A percentile compares a stretch with the other conserved stretches of the same genome.
phyloP scores from a whole-genome alignment of 2,888 invertebrate genomes.

The Limnephilus rhombicus region DNA sequence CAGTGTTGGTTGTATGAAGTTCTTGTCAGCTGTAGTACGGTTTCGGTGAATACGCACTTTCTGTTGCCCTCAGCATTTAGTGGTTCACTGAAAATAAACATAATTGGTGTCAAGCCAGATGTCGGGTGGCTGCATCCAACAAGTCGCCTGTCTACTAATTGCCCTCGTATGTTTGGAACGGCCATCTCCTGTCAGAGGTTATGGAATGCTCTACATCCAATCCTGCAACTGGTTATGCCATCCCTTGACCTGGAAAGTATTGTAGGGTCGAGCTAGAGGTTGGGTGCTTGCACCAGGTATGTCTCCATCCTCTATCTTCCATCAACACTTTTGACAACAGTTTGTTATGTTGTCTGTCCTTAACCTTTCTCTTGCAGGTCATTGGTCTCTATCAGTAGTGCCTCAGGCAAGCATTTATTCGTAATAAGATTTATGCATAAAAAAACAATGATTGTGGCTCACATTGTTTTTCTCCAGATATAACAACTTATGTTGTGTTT shows the following conservation, averaged over 20 bases:
- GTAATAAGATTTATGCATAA: slow-evolving; percentile 46
- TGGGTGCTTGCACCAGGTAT: neutral
- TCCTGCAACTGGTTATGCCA: slow-evolving; percentile 52
- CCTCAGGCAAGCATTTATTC: slow-evolving; percentile 49
- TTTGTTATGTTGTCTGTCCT: slow-evolving; percentile 54
- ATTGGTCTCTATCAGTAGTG: slow-evolving; percentile 57
- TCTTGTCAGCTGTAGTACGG: slow-evolving; percentile 76
- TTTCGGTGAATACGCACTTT: slow-evolving; percentile 77
- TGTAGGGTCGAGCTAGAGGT: slow-evolving; percentile 4
- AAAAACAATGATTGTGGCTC: slow-evolving; percentile 28
- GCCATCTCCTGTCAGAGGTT: slow-evolving; percentile 55
- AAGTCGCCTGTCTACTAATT: slow-evolving; percentile 1
- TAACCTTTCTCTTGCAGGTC: slow-evolving; percentile 62
- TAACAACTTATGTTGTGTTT: slow-evolving; percentile 12
- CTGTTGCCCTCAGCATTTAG: slow-evolving; percentile 49
- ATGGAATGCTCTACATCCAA: slow-evolving; percentile 59
- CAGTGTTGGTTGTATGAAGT: slow-evolving; percentile 66
- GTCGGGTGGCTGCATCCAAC: slow-evolving; percentile 3
- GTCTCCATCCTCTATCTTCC: slow-evolving; percentile 11
- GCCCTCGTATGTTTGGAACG: slow-evolving; percentile 22
- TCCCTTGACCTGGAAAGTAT: slow-evolving; percentile 51
- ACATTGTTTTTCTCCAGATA: slow-evolving; percentile 25
- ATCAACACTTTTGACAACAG: slow-evolving; percentile 22
- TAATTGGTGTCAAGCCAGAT: slow-evolving; percentile 20
- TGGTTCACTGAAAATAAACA: slow-evolving; percentile 53